Base-by-base conservation (phyloP, 2,113 vertebrate species). In the Isichthys henryi region DNA sequence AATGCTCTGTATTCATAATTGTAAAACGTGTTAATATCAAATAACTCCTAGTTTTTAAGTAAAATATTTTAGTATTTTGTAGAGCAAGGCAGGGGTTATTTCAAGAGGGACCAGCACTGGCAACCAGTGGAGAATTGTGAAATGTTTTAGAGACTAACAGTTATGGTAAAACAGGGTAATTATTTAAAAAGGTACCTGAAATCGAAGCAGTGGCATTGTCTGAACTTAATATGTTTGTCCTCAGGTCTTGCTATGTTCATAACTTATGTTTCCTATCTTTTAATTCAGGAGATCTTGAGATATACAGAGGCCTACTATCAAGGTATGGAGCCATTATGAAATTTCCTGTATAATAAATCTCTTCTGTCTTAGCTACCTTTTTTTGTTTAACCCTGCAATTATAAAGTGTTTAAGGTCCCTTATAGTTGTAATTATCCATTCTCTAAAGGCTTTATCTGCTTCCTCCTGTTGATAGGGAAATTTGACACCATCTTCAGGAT, bases 251-350 rank as follows among this genome's bases (percentile, higher is more conserved):
- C n/a, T 7, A 35, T 52, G 5, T 52, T 9, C 17, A 43, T 52
- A 21, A 23, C 31, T 45, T 17, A 23, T 21, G 10, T 90, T 0
- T 90, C 35, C 17, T 86, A 62, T 88, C 91, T 91, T 91, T 49
- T 70, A 52, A n/a, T 46, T 88, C 93, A 96, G 96, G 95, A 96
- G 5, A 92, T 96, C 6, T 91, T 92, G 84, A 56, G 93, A 92
- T 96, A 95, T 87, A 95, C 92, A 86, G 95, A 96, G 17, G 94
- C 93, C 91, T 96, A 96, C 92, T 94, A 94, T 88, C 93, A 96
- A 53, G 96, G 96, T 96, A 91, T 80, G 74, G 17, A 93, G 92
- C 5, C 7, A 39, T 19, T 88, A 43, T 50, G 9, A 88, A 17
- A 45, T 11, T 17, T 31, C 49, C 21, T 46, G 66, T 10, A 48